phyloP scores from a whole-genome alignment of 2,888 invertebrate species.

The Charanyca ferruginea region DNA sequence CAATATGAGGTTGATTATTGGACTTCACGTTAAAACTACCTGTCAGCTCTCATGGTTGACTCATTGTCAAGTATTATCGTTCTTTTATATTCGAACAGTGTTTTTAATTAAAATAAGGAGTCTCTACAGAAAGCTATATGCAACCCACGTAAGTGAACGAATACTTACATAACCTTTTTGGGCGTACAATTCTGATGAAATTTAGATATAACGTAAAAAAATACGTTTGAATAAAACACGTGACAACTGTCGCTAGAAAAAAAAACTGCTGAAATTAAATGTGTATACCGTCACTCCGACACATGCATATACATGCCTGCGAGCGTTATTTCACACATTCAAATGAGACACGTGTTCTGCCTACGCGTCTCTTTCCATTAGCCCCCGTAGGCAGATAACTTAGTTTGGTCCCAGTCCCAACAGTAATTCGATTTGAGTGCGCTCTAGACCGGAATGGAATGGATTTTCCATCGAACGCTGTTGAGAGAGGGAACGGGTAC shows the following conservation, averaged over 20 bases:
- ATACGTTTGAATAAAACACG: conserved; percentile 2
- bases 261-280: neutral
- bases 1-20: too few species aligned
- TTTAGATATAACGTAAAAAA: too few species aligned
- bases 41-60: too few species aligned
- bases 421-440: conserved; percentile 45
- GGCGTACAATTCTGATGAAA: too few species aligned
- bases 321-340: neutral
- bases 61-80: too few species aligned
- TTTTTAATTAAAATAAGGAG: too few species aligned
- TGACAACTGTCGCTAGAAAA: conserved; percentile 7
- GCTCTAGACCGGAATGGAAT: conserved; percentile 20
- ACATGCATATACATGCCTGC: neutral
- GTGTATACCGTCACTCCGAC: neutral
- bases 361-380: conserved; percentile 22
- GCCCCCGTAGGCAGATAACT: conserved; percentile 22
- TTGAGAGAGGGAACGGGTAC: neutral
- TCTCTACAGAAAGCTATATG: too few species aligned
- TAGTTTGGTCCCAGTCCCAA: conserved; percentile 17
- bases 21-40: too few species aligned
- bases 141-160: too few species aligned
- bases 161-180: too few species aligned
- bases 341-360: conserved; percentile 30
- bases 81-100: too few species aligned
- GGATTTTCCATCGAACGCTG: conserved; percentile 28